These are phyloP conservation scores for Vollenhovia emeryi DNA, from an alignment of 1,140 invertebrate genomes.

Conservation along the genomic window DNA sequence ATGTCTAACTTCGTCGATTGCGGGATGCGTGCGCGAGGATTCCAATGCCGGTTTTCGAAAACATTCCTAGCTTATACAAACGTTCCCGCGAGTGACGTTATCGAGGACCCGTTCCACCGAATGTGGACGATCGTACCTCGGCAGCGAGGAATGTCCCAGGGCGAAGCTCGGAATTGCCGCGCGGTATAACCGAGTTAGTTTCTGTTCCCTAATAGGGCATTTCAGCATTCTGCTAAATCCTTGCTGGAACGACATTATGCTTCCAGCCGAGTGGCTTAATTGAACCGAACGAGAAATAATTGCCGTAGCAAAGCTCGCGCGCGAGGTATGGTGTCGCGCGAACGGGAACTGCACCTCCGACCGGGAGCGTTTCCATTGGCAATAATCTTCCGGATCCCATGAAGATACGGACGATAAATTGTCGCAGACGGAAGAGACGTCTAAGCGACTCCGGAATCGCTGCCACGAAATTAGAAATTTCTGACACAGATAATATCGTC, in stretches of 20 bases:
- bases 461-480: background rate
- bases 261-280: constrained; percentile 76
- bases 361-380: background rate
- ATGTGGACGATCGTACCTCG: constrained; percentile 40
- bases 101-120: constrained; percentile 25
- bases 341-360: background rate
- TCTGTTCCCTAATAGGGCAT: constrained; percentile 77
- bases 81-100: constrained; percentile 27
- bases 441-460: background rate
- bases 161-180: constrained; percentile 45
- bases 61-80: constrained; percentile 36
- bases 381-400: background rate
- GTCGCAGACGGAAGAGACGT: background rate
- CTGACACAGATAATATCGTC: background rate
- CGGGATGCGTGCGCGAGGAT: background rate
- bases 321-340: constrained; percentile 11
- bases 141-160: constrained; percentile 25
- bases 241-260: constrained; percentile 74
- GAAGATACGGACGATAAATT: background rate
- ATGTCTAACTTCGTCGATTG: background rate
- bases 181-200: constrained; percentile 79
- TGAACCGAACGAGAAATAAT: constrained; percentile 81
- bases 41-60: background rate
- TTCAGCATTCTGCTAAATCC: constrained; percentile 77
- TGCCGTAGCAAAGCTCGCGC: constrained; percentile 66